Evolutionary conservation across 2,888 invertebrate genomes (phyloP).

Genomic region (Leptinotarsa tumamoca): DNA sequence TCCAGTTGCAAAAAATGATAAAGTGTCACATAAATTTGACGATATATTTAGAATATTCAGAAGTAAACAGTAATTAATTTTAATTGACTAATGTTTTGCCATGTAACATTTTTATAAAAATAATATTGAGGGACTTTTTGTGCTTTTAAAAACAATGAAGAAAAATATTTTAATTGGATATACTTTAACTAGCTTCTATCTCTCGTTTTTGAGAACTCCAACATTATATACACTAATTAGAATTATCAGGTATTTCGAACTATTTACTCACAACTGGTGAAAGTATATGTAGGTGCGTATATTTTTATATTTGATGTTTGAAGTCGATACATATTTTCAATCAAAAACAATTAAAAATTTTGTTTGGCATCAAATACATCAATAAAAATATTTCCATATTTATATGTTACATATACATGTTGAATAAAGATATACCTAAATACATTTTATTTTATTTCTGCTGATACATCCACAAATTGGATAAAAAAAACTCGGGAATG

Average conservation of each 20-base stretch:
- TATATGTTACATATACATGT: slow-evolving; percentile 34
- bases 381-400: slow-evolving; percentile 32
- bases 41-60: too few species aligned
- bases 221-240: background rate
- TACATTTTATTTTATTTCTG: background rate
- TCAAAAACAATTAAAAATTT: slow-evolving; percentile 20
- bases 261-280: background rate
- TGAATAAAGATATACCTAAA: slow-evolving; percentile 28
- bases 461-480: too few species aligned
- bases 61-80: too few species aligned
- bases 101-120: too few species aligned
- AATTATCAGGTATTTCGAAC: background rate
- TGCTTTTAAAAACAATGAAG: too few species aligned
- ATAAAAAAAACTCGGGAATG: too few species aligned
- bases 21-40: too few species aligned
- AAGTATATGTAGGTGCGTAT: slow-evolving; percentile 26
- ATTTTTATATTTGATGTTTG: slow-evolving; percentile 36
- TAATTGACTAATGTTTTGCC: too few species aligned
- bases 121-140: background rate
- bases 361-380: slow-evolving; percentile 33
- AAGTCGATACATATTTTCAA: slow-evolving; percentile 2
- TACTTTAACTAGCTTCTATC: background rate
- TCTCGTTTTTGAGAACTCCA: background rate
- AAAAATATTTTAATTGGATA: too few species aligned
- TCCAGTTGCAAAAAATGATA: too few species aligned